Evolutionary conservation across 92 coral and sea anemone species (phyloP).

Genomic region (Epizoanthus rinbou): DNA sequence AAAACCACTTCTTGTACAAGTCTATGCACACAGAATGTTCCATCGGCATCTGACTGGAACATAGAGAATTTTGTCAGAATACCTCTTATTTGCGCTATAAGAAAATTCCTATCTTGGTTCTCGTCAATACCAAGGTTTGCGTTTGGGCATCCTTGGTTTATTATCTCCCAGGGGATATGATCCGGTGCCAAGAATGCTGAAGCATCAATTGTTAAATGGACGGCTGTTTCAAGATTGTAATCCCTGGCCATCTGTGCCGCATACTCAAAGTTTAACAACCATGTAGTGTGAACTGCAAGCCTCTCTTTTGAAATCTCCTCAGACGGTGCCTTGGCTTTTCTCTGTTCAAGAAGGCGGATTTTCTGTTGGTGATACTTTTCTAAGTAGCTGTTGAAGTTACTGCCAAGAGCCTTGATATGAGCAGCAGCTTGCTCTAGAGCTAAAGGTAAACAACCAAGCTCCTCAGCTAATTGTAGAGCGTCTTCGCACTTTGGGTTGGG

Average conservation of each 20-base stretch:
- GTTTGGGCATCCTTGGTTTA: conserved; percentile 34
- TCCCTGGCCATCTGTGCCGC: conserved; percentile 26
- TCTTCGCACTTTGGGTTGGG: not conserved
- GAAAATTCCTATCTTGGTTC: not conserved
- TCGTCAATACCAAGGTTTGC: conserved; percentile 2
- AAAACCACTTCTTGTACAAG: conserved; percentile 44
- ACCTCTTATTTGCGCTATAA: conserved; percentile 24
- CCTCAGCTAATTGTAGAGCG: conserved; percentile 20
- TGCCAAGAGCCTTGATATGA: conserved; percentile 30
- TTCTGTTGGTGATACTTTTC: conserved; percentile 38
- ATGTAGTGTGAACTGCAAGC: conserved; percentile 59
- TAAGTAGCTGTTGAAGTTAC: conserved; percentile 35
- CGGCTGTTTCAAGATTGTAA: conserved; percentile 18
- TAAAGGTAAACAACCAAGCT: conserved; percentile 59
- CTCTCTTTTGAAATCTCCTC: conserved; percentile 43
- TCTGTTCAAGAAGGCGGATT: conserved; percentile 34
- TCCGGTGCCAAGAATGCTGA: conserved; percentile 37
- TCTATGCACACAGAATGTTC: conserved; percentile 29
- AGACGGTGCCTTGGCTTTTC: conserved; percentile 43
- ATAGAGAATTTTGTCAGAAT: conserved; percentile 37
- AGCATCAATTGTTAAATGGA: conserved; percentile 26
- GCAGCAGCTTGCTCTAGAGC: conserved; percentile 71
- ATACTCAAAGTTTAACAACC: conserved; percentile 58
- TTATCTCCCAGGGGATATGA: conserved; percentile 37
- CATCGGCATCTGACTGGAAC: conserved; percentile 13